phyloP scores from a whole-genome alignment of 2,113 vertebrate species.

The Empidonax traillii region DNA sequence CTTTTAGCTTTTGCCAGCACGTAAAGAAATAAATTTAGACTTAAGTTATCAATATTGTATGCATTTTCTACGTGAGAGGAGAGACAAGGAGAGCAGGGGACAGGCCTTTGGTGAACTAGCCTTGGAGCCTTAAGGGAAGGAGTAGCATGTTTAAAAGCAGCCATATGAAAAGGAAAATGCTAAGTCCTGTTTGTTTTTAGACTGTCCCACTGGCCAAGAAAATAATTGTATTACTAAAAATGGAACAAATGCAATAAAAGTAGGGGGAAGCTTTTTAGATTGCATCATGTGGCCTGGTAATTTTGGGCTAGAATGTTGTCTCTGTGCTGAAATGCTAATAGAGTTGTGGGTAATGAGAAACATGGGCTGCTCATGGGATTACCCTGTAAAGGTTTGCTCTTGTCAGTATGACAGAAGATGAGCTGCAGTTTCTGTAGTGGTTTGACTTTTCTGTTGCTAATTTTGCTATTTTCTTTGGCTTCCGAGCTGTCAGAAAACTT shows the following conservation, averaged over 20 bases:
- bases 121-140: neutral
- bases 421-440: neutral
- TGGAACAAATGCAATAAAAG: neutral
- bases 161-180: neutral
- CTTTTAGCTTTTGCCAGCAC: slow-evolving; percentile 34
- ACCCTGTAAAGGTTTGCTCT: neutral
- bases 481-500: slow-evolving; percentile 15
- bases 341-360: neutral
- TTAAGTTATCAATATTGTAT: neutral
- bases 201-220: neutral
- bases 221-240: neutral
- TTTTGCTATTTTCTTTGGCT: neutral
- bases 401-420: neutral
- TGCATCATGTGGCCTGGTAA: rapidly evolving
- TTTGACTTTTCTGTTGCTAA: neutral
- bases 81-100: neutral
- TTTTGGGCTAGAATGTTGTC: neutral
- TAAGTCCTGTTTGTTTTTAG: neutral
- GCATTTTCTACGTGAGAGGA: neutral
- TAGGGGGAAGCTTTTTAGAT: neutral
- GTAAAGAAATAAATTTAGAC: neutral
- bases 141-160: neutral
- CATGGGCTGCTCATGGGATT: neutral
- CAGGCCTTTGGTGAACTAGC: neutral
- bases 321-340: neutral